Percentiles rank a stretch among this genome's conserved stretches.
Evolutionary conservation across 2,888 invertebrate genomes (phyloP).

Genomic region (Blera fallax): DNA sequence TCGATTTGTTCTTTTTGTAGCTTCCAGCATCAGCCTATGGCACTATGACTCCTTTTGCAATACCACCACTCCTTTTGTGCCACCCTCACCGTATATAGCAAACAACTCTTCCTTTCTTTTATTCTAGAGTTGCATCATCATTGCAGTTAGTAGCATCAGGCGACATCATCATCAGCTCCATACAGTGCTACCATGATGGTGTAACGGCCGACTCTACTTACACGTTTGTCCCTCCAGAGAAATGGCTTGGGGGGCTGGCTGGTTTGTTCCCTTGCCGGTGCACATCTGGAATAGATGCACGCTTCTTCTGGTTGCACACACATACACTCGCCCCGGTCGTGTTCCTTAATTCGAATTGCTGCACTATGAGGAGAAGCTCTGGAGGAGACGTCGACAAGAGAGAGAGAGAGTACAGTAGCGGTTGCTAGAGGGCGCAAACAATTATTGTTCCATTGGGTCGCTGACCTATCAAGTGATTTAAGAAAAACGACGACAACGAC

Average conservation of each 20-base stretch:
- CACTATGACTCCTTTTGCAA: slow-evolving; percentile 20
- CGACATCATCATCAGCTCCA: slow-evolving; percentile 63
- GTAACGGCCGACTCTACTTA: slow-evolving; percentile 62
- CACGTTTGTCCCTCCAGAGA: slow-evolving; percentile 45
- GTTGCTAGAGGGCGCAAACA: slow-evolving; percentile 73
- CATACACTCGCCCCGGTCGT: slow-evolving; percentile 2
- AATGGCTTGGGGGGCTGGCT: slow-evolving; percentile 54
- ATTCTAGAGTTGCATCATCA: slow-evolving; percentile 68
- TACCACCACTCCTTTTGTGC: neutral
- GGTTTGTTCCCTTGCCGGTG: slow-evolving; percentile 49
- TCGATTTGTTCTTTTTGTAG: slow-evolving; percentile 54
- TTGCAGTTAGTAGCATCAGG: slow-evolving; percentile 59
- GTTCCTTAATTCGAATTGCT: slow-evolving; percentile 56
- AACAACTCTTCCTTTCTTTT: slow-evolving; percentile 71
- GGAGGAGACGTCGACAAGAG: slow-evolving; percentile 10
- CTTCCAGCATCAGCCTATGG: slow-evolving; percentile 12
- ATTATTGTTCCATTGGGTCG: slow-evolving; percentile 73
- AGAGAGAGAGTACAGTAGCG: slow-evolving; percentile 63
- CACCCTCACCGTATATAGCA: slow-evolving; percentile 27
- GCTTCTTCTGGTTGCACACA: slow-evolving; percentile 36
- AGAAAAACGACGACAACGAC: slow-evolving; percentile 57
- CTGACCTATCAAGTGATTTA: slow-evolving; percentile 73
- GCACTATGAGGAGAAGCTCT: slow-evolving; percentile 45
- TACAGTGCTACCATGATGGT: slow-evolving; percentile 16
- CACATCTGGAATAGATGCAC: slow-evolving; percentile 73